phyloP scores from a whole-genome alignment of 53 echinoderm and acorn worm genomes.

The Astropecten irregularis region DNA sequence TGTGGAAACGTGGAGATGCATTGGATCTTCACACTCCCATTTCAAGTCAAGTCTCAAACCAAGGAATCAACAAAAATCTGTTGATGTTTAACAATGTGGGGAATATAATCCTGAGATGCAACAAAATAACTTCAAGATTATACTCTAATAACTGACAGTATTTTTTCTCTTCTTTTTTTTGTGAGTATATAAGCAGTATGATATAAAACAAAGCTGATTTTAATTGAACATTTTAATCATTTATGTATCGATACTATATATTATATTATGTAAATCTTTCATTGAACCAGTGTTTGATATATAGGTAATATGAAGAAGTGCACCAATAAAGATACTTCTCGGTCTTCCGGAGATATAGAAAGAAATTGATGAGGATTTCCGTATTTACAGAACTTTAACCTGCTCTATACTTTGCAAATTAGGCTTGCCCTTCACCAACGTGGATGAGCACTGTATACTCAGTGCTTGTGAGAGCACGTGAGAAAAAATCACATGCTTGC shows the following conservation, averaged over 20 bases:
- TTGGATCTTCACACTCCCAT: no score
- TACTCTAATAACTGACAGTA: constrained; percentile 32
- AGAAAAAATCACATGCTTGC: no score
- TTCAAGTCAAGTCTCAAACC: no score
- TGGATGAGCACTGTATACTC: no score
- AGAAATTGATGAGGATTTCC: neutral
- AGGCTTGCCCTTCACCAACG: no score
- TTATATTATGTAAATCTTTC: constrained; percentile 22
- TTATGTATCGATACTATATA: constrained; percentile 9
- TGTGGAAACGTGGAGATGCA: no score
- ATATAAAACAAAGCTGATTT: constrained; percentile 3
- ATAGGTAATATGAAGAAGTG: constrained; percentile 25
- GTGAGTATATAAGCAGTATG: neutral
- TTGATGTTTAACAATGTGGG: no score
- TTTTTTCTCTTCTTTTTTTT: constrained; percentile 17
- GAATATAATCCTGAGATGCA: no score
- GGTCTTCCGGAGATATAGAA: constrained; percentile 46
- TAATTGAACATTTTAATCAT: constrained; percentile 19
- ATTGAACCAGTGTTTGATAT: constrained; percentile 47
- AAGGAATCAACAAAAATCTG: no score
- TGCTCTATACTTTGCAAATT: no score
- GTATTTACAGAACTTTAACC: no score
- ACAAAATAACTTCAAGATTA: constrained; percentile 6
- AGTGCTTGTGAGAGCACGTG: no score
- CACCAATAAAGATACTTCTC: constrained; percentile 30